These are phyloP conservation scores for Periplaneta americana DNA, from an alignment of 1,140 invertebrate species.

Conservation along the genomic window DNA sequence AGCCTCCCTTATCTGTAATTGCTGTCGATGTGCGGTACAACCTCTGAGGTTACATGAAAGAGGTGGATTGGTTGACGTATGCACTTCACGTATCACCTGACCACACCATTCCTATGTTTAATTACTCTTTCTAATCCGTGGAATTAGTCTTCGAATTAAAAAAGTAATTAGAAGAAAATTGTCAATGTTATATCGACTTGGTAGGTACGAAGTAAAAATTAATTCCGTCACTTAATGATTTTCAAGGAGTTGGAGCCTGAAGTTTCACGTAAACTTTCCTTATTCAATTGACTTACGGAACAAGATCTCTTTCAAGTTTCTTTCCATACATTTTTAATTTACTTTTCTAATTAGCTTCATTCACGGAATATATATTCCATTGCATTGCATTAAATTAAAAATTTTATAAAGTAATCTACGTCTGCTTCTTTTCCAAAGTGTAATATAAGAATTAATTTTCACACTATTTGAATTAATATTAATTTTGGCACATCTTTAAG, in stretches of 20 bases:
- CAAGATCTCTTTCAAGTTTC: no score
- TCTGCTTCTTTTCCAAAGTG: neutral
- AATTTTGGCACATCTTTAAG: no score
- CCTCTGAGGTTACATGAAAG: neutral
- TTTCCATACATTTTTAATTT: neutral
- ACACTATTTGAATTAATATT: no score
- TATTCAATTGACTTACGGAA: neutral
- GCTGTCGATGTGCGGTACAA: neutral
- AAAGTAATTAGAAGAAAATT: neutral
- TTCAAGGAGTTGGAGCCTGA: neutral
- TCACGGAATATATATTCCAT: neutral
- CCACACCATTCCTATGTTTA: neutral
- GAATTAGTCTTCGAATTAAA: neutral
- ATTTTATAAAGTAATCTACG: neutral
- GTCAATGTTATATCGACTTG: neutral
- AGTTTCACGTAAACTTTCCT: neutral
- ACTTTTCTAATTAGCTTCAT: neutral
- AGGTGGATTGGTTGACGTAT: neutral
- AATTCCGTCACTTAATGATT: neutral
- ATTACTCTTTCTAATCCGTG: neutral
- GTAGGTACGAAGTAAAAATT: neutral
- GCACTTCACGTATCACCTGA: neutral
- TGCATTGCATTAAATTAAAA: neutral
- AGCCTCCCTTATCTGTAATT: neutral
- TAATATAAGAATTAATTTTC: neutral